These are phyloP conservation scores for Blastobasis adustella DNA, from an alignment of 2,888 invertebrate species.

Conservation along the genomic window DNA sequence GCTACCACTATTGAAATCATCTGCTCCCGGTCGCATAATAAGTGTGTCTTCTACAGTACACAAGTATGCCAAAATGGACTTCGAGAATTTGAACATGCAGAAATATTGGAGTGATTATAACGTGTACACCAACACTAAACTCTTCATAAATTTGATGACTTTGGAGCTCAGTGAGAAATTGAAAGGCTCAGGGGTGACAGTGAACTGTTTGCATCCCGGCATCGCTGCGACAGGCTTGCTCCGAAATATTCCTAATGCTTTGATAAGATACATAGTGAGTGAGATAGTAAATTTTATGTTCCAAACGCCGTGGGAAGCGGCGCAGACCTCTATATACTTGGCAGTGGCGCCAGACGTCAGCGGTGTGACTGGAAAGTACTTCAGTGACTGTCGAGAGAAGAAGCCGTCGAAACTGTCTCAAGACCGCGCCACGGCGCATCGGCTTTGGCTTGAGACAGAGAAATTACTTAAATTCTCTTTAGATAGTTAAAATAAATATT, in stretches of 20 bases:
- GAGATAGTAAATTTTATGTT: constrained; percentile 49
- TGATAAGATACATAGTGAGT: constrained; percentile 40
- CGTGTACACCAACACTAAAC: constrained; percentile 71
- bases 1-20: constrained; percentile 66
- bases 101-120: constrained; percentile 67
- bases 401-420: constrained; percentile 67
- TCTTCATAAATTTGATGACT: constrained; percentile 79
- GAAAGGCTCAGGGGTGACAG: constrained; percentile 77
- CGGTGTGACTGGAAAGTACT: constrained; percentile 78
- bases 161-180: constrained; percentile 75
- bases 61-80: constrained; percentile 56
- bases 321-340: constrained; percentile 78
- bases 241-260: constrained; percentile 71
- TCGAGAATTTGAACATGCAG: constrained; percentile 65
- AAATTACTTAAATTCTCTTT: constrained; percentile 54
- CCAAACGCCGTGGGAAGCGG: constrained; percentile 77
- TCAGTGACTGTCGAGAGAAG: constrained; percentile 72
- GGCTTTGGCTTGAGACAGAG: constrained; percentile 80
- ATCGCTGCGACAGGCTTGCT: constrained; percentile 78
- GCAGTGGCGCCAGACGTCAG: constrained; percentile 71
- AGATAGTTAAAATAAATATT: neutral
- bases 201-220: constrained; percentile 83
- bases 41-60: constrained; percentile 78
- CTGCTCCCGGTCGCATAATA: constrained; percentile 77
- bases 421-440: constrained; percentile 68